Base-by-base conservation (phyloP, 2,113 vertebrate genomes). In the Neomonachus schauinslandi region DNA sequence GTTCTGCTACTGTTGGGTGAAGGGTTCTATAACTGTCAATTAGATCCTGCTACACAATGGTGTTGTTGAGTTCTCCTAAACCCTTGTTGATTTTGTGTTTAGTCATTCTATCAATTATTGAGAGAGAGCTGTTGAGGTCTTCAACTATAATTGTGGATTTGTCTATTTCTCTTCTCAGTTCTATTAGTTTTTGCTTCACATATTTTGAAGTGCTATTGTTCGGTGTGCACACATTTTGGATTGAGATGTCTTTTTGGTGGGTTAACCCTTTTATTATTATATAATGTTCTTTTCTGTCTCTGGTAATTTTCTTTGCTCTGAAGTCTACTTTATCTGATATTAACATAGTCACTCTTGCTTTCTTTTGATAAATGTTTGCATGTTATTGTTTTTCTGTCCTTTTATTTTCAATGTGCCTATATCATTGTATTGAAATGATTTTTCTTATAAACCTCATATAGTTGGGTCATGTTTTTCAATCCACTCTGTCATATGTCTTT, bases 241-340 rank as follows among this genome's bases (percentile, higher is more conserved):
- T 59, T 83, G 21, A 14, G 87, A 36, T 72, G 53, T 95, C 16
- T 88, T 95, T 79, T 95, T 57, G 46, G 65, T 88, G 13, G 57
- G 49, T 42, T 88, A 74, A 87, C 51, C 13, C 3, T 84, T 95
- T 89, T 81, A 92, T 67, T 82, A 81, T 86, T 86, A 81, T 57
- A 86, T 86, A 95, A 81, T 90, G 18, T 90, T 84, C 7, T 55
- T 65, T 39, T 94, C 21, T 63, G 26, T 87, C 84, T 96, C 19
- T 79, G 57, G 33, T 87, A 93, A 71, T 86, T 94, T 95, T 93
- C 33, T 91, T 95, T 93, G 82, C 31, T 95, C 65, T 96, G 57
- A 95, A 91, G 31, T 93, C 10, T 81, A 69, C 42, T 77, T 95
- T 89, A 81, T 65, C 55, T 89, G 42, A 81, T 95, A 93, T 76